Evolutionary conservation across 2,113 vertebrate species (phyloP), one percentile per base, ranked within the genome.

Genomic region (Tiliqua scincoides): DNA sequence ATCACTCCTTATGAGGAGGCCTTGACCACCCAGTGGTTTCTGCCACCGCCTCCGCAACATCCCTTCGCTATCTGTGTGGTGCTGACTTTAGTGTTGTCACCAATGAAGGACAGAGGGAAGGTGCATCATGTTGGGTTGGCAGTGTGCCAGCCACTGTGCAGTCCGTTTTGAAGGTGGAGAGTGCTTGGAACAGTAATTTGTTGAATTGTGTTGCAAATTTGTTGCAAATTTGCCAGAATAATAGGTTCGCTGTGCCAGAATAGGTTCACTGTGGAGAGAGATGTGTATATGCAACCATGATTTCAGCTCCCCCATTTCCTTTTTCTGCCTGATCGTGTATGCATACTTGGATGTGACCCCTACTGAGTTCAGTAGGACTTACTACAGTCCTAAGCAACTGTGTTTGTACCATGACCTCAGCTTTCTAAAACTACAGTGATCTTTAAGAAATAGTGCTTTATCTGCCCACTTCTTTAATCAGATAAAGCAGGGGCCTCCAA

Each of bases 391-490:
- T 25, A 74, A 30, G 25, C 30, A 52, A 6, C 11, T 61, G 18
- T 57, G 27, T 27, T 54, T 21, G 70, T 48, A 43, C 8, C 25
- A 20, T 32, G 35, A 79, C n/a, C 18, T 90, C 75, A 90, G 54
- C 89, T 52, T 12, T 91, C 37, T 84, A 93, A 88, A 96, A 91
- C 92, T 75, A 91, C 40, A 87, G 59, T 79, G 85, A 68, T 73
- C n/a, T 17, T 59, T 89, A 85, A 86, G 71, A 89, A 40, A 2
- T 3, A 93, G 85, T 83, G 82, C 84, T 40, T 87, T 79, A 63
- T 68, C 54, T 76, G 79, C 67, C 30, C 30, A 87, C 52, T 74
- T 85, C 71, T 40, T 92, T 85, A 73, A 83, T 88, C 84, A 89
- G n/a, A n/a, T n/a, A n/a, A n/a, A n/a, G n/a, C n/a, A n/a, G n/a